These are phyloP conservation scores for Chloroclysta siterata DNA, from an alignment of 2,888 invertebrate species.

Conservation along the genomic window DNA sequence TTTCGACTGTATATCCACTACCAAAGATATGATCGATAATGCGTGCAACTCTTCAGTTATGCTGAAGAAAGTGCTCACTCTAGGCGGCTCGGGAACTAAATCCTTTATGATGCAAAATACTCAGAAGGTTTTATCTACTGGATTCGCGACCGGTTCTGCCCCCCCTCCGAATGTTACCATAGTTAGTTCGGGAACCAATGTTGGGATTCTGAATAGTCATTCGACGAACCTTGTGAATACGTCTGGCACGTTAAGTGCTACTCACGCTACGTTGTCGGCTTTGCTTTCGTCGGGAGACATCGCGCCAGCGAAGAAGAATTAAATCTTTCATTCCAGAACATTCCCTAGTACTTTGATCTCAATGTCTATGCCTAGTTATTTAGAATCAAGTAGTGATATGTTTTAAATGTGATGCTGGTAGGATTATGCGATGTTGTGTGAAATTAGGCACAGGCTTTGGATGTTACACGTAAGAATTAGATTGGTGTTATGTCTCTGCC, in stretches of 20 bases:
- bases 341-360: slow-evolving; percentile 33
- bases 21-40: slow-evolving; percentile 82
- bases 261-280: slow-evolving; percentile 80
- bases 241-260: slow-evolving; percentile 76
- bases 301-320: slow-evolving; percentile 36
- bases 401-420: background rate
- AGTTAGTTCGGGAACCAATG: slow-evolving; percentile 74
- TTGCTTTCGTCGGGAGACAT: slow-evolving; percentile 63
- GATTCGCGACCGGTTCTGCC: slow-evolving; percentile 74
- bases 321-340: slow-evolving; percentile 28
- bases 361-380: slow-evolving; percentile 21
- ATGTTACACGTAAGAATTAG: slow-evolving; percentile 22
- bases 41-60: slow-evolving; percentile 81
- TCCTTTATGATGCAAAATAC: slow-evolving; percentile 83
- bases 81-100: slow-evolving; percentile 78
- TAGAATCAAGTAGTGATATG: slow-evolving; percentile 19
- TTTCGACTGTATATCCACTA: slow-evolving; percentile 75
- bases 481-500: slow-evolving; percentile 1
- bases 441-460: slow-evolving; percentile 18
- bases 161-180: slow-evolving; percentile 80
- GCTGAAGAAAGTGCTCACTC: slow-evolving; percentile 80
- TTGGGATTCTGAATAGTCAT: slow-evolving; percentile 60
- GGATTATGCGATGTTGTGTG: slow-evolving; percentile 1
- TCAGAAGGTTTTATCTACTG: slow-evolving; percentile 77
- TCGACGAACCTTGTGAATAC: slow-evolving; percentile 63